Base-by-base conservation (phyloP, 64 coral and sea anemone genomes). In the Montipora capricornis region DNA sequence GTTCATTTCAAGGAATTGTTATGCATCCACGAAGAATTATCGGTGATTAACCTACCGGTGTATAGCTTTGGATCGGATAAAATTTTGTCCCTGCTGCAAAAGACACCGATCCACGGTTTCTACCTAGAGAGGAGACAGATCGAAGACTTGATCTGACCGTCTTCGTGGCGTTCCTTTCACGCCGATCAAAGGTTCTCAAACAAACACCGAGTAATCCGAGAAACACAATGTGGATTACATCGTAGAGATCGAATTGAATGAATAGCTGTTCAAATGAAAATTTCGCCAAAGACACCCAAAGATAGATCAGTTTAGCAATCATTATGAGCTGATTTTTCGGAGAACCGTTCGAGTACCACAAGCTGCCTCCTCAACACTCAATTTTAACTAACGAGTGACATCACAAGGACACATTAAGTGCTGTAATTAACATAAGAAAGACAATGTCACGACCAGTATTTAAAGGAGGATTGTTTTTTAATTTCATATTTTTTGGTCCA, bases 61-160 rank as follows among this genome's bases (percentile, higher is more conserved):
- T 67, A 12, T 91, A 87, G 20, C 84, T 45, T 16, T 95, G 71
- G 17, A 80, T 16, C 66, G 59, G 82, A 59, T 77, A 84, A 50
- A 97, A 94, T 20, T 97, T 97, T n/a, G 96, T 97, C 66, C 93
- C 96, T 29, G 94, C 96, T 13, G 96, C 96, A 74, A 97, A 97
- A 17, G 89, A 95, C 24, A 97, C 93, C 1, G 92, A 94, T 1
- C 92, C 92, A 14, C 81, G 93, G 0, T 80, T 24, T 59, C 73
- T 86, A 26, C 88, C 90, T 45, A 83, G 81, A 22, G 79, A 49
- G 16, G 93, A 20, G 78, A 77, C 51, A 8, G 92, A 93, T 22
- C 88, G 88, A 22, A 97, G 85, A 44, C 93, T 97, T 68, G 96
- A 97, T 76, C 82, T 44, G 60, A 86, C 82, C 82, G 46, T 86